A percentile compares a stretch with the other conserved stretches of the same genome.
Evolutionary conservation across 1,140 invertebrate genomes (phyloP).

Genomic region (Cryptotermes secundus): DNA sequence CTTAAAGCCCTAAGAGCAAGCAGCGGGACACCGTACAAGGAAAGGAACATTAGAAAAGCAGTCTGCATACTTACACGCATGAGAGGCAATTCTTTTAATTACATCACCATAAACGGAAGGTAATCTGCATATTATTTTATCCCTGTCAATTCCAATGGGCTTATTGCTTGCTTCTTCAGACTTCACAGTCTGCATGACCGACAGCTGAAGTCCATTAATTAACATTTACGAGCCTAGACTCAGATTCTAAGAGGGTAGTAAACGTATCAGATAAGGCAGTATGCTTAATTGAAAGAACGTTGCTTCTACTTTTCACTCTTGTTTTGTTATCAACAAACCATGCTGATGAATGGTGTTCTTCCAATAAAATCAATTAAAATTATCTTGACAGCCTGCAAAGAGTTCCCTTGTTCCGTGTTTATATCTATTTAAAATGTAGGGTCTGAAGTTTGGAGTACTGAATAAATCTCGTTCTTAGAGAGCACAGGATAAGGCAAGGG

Average conservation of each 20-base stretch:
- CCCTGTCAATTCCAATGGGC: no score
- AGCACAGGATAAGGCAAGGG: not conserved
- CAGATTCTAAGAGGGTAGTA: not conserved
- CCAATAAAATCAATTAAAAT: slow-evolving; percentile 15
- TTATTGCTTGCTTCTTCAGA: no score
- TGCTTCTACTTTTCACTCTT: not conserved
- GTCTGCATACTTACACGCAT: no score
- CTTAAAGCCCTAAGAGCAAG: no score
- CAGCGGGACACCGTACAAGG: no score
- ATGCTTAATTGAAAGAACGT: not conserved
- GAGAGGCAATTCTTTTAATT: no score
- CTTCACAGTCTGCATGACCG: not conserved
- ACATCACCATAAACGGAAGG: no score
- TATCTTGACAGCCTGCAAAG: not conserved
- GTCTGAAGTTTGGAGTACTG: not conserved
- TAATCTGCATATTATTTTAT: no score
- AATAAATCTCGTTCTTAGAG: slow-evolving; percentile 1
- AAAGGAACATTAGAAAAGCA: no score
- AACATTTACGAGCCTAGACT: not conserved
- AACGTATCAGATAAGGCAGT: not conserved
- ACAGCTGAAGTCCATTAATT: not conserved
- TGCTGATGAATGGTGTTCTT: not conserved
- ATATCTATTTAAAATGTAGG: not conserved
- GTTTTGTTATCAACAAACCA: not conserved
- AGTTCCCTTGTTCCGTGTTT: not conserved